phyloP scores from a whole-genome alignment of 1,140 invertebrate species.

The Melipona quadrifasciata region DNA sequence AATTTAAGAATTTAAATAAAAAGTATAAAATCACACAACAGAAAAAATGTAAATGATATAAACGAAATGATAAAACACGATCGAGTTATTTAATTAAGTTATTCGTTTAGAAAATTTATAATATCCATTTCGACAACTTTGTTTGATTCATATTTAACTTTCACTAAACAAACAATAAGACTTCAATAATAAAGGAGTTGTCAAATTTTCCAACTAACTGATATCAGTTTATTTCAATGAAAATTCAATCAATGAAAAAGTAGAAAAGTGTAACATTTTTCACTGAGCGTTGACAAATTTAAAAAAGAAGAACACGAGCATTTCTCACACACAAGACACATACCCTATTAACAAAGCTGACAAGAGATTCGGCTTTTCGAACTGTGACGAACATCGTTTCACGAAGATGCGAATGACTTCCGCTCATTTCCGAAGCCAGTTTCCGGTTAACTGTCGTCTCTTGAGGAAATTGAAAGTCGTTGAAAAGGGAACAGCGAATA shows the following conservation, averaged over 20 bases:
- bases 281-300: too few species aligned
- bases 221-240: too few species aligned
- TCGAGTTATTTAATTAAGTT: not conserved
- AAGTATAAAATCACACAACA: not conserved
- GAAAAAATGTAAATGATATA: not conserved
- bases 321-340: not conserved
- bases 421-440: conserved; percentile 71
- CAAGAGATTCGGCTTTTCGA: not conserved
- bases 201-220: too few species aligned
- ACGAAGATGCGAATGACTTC: conserved; percentile 64
- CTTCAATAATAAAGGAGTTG: not conserved
- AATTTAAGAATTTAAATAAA: not conserved
- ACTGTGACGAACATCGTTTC: conserved; percentile 44
- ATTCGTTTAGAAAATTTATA: not conserved
- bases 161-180: too few species aligned
- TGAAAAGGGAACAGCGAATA: not conserved
- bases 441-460: conserved; percentile 61
- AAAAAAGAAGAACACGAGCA: not conserved
- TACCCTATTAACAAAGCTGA: not conserved
- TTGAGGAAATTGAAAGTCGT: conserved; percentile 59
- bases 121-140: not conserved
- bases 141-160: not conserved
- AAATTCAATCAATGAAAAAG: not conserved
- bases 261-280: not conserved
- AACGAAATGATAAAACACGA: not conserved